phyloP scores from a whole-genome alignment of 2,888 invertebrate genomes.

The Diaprepes abbreviatus region DNA sequence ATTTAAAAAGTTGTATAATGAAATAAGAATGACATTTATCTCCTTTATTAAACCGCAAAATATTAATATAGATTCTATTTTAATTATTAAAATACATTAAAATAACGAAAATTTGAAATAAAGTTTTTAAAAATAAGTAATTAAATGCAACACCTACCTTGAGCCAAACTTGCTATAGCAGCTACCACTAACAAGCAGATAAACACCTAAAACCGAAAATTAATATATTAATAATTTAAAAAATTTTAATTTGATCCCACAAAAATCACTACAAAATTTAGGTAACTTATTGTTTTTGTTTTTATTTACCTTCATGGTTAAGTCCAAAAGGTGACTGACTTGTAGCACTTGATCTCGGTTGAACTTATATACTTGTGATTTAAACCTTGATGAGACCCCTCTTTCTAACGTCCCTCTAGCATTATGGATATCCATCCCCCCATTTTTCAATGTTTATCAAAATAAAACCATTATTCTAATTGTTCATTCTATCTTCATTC shows the following conservation, averaged over 20 bases:
- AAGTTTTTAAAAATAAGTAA: not conserved
- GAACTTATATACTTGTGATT: slow-evolving; percentile 38
- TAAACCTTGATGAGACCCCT: slow-evolving; percentile 46
- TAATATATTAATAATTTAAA: slow-evolving; percentile 32
- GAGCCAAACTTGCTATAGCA: slow-evolving; percentile 53
- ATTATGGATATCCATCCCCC: slow-evolving; percentile 35
- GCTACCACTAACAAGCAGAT: slow-evolving; percentile 58
- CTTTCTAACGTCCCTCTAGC: slow-evolving; percentile 38
- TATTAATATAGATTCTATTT: too few species aligned
- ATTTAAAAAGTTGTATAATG: too few species aligned
- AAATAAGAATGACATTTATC: too few species aligned
- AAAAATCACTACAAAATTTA: not conserved
- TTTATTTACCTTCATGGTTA: slow-evolving; percentile 48
- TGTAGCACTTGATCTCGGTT: slow-evolving; percentile 26
- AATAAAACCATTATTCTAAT: slow-evolving; percentile 1
- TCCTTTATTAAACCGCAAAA: too few species aligned
- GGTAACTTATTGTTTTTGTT: slow-evolving; percentile 6
- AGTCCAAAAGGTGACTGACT: slow-evolving; percentile 48
- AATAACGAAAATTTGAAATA: too few species aligned
- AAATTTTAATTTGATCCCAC: not conserved
- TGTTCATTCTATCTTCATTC: not conserved
- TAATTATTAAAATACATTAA: too few species aligned
- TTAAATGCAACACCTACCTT: slow-evolving; percentile 47
- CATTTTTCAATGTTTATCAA: slow-evolving; percentile 11
- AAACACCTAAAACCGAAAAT: slow-evolving; percentile 56